phyloP scores from a whole-genome alignment of 2,797 vertebrate genomes.

The Aselliscus stoliczkanus region DNA sequence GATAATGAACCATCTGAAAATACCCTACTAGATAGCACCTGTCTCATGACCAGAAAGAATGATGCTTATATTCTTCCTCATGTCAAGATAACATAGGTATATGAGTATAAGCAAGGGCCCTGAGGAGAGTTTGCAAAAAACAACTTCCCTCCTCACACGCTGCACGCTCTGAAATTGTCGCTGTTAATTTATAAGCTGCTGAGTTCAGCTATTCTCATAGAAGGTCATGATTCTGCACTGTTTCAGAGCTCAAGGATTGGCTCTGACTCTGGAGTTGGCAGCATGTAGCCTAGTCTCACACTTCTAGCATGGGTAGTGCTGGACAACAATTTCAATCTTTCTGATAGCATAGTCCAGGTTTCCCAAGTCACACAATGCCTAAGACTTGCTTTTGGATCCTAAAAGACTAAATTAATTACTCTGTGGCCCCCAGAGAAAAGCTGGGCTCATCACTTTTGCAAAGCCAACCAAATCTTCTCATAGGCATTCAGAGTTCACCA shows the following conservation, averaged over 20 bases:
- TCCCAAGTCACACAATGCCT: neutral
- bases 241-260: neutral
- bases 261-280: neutral
- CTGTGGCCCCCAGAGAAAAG: neutral
- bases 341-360: neutral
- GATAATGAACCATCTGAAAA: neutral
- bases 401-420: neutral
- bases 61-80: neutral
- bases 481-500: neutral
- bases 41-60: neutral
- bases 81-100: neutral
- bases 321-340: neutral
- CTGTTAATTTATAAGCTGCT: neutral
- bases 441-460: neutral
- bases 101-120: neutral
- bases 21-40: neutral
- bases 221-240: neutral
- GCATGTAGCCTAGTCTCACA: neutral
- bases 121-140: neutral
- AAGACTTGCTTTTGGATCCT: neutral
- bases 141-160: neutral
- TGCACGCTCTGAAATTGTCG: neutral
- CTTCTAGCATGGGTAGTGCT: neutral
- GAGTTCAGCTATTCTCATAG: neutral
- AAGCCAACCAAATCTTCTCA: neutral